Evolutionary conservation across 2,797 vertebrate species (phyloP).

Genomic region (Hydrolagus colliei): DNA sequence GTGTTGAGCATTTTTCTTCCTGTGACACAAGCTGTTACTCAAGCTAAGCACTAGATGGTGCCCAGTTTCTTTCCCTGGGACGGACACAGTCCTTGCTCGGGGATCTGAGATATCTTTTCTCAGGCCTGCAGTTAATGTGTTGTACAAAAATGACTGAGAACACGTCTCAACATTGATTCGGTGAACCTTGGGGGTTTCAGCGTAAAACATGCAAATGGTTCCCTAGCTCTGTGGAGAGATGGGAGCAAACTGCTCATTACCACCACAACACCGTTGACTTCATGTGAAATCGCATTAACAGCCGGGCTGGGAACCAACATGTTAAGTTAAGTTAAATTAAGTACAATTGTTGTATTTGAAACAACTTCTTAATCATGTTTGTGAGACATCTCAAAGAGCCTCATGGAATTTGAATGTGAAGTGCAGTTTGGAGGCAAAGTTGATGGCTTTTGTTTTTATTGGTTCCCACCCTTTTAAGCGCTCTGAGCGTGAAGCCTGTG

Average conservation of each 20-base stretch:
- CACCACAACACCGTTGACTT: not conserved
- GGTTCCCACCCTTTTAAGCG: too few relatives aligned
- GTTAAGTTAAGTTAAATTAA: too few relatives aligned
- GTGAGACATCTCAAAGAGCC: too few relatives aligned
- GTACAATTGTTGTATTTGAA: too few relatives aligned
- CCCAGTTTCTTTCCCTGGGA: conserved; percentile 71
- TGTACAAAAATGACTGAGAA: too few relatives aligned
- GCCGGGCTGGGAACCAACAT: not conserved
- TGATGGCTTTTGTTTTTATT: too few relatives aligned
- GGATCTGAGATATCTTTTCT: conserved; percentile 31
- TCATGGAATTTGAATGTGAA: too few relatives aligned
- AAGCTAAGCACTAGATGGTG: conserved; percentile 88
- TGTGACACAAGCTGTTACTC: conserved; percentile 61
- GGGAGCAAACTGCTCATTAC: not conserved
- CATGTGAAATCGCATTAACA: not conserved
- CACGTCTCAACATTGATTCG: not conserved
- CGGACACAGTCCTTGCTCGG: conserved; percentile 46
- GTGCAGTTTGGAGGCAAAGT: too few relatives aligned
- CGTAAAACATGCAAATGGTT: not conserved
- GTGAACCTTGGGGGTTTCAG: not conserved
- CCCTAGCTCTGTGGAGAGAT: not conserved
- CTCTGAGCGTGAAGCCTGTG: too few relatives aligned
- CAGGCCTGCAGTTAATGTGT: too few relatives aligned
- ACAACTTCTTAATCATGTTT: too few relatives aligned
- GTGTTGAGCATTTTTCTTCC: too few relatives aligned